Evolutionary conservation across 1,140 invertebrate species (phyloP).

Genomic region (Drosophila pseudoananassae): DNA sequence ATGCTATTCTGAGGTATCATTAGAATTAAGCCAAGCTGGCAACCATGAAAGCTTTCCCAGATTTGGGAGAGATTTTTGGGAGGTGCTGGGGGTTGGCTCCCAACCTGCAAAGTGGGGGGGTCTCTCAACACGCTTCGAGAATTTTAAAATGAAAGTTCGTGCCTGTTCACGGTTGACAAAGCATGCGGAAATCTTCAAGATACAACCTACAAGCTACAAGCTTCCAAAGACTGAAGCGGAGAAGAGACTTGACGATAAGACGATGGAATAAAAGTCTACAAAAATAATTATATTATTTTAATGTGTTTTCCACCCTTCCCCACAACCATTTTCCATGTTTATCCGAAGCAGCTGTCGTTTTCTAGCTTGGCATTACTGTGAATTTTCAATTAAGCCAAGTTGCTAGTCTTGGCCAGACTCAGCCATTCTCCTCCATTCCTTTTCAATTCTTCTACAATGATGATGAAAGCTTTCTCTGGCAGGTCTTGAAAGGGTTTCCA

Average conservation of each 20-base stretch:
- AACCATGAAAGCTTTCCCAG: conserved; percentile 46
- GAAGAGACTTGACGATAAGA: conserved; percentile 6
- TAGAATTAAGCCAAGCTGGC: conserved; percentile 50
- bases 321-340: conserved; percentile 36
- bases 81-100: conserved; percentile 18
- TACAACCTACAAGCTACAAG: conserved; percentile 1
- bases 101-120: conserved; percentile 34
- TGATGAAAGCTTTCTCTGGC: conserved; percentile 55
- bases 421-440: conserved; percentile 25
- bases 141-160: conserved; percentile 82
- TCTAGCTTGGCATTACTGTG: conserved; percentile 67
- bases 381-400: conserved; percentile 77
- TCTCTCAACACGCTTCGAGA: conserved; percentile 61
- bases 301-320: too few relatives aligned
- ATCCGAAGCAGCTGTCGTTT: conserved; percentile 73
- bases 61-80: neutral
- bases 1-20: conserved; percentile 43
- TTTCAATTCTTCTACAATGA: conserved; percentile 26
- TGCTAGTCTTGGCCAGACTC: neutral
- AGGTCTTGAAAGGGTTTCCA: conserved; percentile 34
- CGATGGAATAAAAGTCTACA: conserved; percentile 13
- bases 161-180: conserved; percentile 79
- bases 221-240: conserved; percentile 26
- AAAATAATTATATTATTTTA: conserved; percentile 77
- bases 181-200: conserved; percentile 72